Evolutionary conservation across 1,140 invertebrate species (phyloP), one percentile per base, ranked within the genome.

Genomic region (Cydia amplana): DNA sequence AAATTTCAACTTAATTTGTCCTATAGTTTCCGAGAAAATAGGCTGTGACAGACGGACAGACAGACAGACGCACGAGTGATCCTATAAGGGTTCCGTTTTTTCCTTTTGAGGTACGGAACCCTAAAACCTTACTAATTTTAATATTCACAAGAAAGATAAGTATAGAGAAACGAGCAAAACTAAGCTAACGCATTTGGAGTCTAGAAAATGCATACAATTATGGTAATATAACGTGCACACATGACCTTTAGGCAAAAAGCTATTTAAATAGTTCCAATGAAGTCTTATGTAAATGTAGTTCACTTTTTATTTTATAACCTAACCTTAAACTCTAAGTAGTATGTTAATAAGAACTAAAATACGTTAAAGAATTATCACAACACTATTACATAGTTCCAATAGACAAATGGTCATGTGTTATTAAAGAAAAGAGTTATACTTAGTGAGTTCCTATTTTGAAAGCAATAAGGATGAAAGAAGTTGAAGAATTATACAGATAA

Each of bases 121-220:
- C n/a, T n/a, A n/a, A n/a, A n/a, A 28, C 28, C 28, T 28, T 28
- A n/a, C n/a, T 25, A 1, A 25, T 25, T 25, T 25, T 25, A 25
- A 25, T 25, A 25, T 25, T 25, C 25, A 25, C 25, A 25, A 25
- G 25, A 25, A 25, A 25, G 25, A 25, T 25, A 28, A 28, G 28
- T 28, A 28, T 28, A 28, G 51, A n/a, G 23, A 23, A 23, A 23
- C 3, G 55, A 12, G 23, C 16, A 55, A 16, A 55, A 55, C 51
- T 55, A 18, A 55, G 5, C 51, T 49, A 51, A 18, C 55, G 20
- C 7, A 60, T 60, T 20, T 4, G 4, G 10, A 20, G 55, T 23
- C 18, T 23, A 60, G 55, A 55, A 55, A 14, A 60, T 60, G 55
- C 55, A 60, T 60, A 20, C 12, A n/a, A n/a, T 60, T 60, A 60